These are phyloP conservation scores for Drosophila arizonae DNA, from an alignment of 1,140 invertebrate species.

Conservation along the genomic window DNA sequence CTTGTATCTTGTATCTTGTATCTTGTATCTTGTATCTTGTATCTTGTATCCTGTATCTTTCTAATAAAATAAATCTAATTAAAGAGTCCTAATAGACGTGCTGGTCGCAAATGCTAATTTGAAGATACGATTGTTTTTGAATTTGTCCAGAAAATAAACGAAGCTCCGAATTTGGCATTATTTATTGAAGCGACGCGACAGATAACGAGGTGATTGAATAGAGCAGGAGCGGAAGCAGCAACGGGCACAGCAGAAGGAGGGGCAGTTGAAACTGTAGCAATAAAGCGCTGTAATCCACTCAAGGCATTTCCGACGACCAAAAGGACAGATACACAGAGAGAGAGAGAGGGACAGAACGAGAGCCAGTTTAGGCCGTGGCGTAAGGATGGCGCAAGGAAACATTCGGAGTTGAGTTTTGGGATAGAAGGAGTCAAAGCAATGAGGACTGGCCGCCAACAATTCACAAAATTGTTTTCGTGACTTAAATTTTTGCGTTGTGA, in stretches of 20 bases:
- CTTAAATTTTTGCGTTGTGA: conserved; percentile 80
- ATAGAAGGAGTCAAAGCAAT: conserved; percentile 16
- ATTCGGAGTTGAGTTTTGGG: conserved; percentile 1
- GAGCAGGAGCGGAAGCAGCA: neutral
- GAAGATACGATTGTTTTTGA: conserved; percentile 43
- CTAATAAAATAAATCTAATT: conserved; percentile 1
- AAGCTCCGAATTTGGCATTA: conserved; percentile 47
- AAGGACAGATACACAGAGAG: conserved; percentile 28
- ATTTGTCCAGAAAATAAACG: conserved; percentile 34
- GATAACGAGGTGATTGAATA: conserved; percentile 49
- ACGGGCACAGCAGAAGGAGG: neutral
- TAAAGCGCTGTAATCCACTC: conserved; percentile 77
- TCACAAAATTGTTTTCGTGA: conserved; percentile 83
- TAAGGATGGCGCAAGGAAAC: neutral
- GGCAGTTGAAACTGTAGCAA: conserved; percentile 35
- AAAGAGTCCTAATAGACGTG: conserved; percentile 8
- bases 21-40: too few species aligned
- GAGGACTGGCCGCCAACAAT: conserved; percentile 72
- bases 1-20: too few species aligned
- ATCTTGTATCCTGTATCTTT: too few species aligned
- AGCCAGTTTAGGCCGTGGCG: conserved; percentile 17
- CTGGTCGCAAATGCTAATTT: conserved; percentile 40
- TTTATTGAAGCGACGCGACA: conserved; percentile 42
- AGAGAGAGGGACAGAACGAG: neutral
- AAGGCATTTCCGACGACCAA: conserved; percentile 51